Percentiles rank a stretch among this genome's conserved stretches.
Conservation (phyloP, 1,140 invertebrate genomes). For the Mercenaria mercenaria region DNA sequence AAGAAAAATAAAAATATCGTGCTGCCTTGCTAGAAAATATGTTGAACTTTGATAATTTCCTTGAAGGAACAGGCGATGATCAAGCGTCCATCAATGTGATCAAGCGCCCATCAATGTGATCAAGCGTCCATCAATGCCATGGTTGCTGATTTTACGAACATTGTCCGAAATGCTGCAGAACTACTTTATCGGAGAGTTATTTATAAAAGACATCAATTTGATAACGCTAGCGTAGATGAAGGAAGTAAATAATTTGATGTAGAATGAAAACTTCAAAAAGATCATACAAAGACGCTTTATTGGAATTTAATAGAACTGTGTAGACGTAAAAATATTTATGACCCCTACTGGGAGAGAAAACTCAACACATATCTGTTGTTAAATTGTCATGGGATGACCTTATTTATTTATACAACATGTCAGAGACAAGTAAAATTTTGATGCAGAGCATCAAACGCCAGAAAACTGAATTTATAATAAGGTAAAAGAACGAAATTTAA, state of each 20-base stretch:
- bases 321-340: not conserved
- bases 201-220: not conserved
- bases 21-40: not conserved
- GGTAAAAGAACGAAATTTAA: no score
- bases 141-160: not conserved
- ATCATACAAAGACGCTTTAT: not conserved
- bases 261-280: not conserved
- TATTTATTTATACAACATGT: no score
- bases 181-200: not conserved
- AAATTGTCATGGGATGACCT: no score
- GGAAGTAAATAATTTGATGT: not conserved
- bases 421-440: no score
- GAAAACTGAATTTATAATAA: no score
- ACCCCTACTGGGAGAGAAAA: no score
- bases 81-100: no score
- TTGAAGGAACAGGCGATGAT: not conserved
- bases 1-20: not conserved
- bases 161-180: not conserved
- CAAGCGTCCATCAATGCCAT: not conserved
- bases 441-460: no score
- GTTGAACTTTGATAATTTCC: not conserved
- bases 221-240: not conserved
- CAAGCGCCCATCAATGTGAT: no score
- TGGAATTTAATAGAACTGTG: not conserved
- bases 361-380: no score